Conservation (phyloP, 1,140 invertebrate species). For the Gonioctena quinquepunctata region DNA sequence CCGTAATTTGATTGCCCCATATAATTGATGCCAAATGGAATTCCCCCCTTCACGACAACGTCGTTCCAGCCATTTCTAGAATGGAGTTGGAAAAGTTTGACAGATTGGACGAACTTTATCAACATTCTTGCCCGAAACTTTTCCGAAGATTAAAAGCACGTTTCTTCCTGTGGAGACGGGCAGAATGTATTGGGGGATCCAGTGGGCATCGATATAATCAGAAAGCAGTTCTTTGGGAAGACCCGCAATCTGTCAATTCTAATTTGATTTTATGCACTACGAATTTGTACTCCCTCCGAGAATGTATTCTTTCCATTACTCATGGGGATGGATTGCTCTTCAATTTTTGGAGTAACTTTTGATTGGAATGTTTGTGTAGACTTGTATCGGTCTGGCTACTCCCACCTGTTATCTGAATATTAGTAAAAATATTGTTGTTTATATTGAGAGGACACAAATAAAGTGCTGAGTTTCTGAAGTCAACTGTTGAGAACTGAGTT, state of each 20-base stretch:
- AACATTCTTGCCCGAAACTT: conserved; percentile 30
- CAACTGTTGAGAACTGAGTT: too few relatives aligned
- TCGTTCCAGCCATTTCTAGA: conserved; percentile 30
- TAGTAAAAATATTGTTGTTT: too few relatives aligned
- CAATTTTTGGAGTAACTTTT: too few relatives aligned
- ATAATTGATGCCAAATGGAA: conserved; percentile 36
- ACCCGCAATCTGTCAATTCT: background rate
- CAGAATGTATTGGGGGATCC: conserved; percentile 20
- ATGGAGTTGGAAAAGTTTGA: conserved; percentile 37
- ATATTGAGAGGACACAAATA: too few relatives aligned
- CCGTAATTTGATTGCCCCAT: conserved; percentile 14
- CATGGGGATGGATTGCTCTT: too few relatives aligned
- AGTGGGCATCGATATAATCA: background rate
- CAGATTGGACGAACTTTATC: conserved; percentile 36
- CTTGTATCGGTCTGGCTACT: too few relatives aligned
- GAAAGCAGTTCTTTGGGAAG: background rate
- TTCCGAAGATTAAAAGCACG: conserved; percentile 28
- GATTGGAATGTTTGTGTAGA: too few relatives aligned
- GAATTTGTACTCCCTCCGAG: too few relatives aligned
- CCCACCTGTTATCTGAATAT: too few relatives aligned
- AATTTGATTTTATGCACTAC: too few relatives aligned
- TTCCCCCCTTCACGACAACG: conserved; percentile 30
- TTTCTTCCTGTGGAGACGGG: conserved; percentile 21
- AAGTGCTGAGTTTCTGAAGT: too few relatives aligned
- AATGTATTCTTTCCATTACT: too few relatives aligned